Evolutionary conservation across 2,888 invertebrate species (phyloP), one percentile per base, ranked within the genome.

Genomic region (Mythimna pallens): DNA sequence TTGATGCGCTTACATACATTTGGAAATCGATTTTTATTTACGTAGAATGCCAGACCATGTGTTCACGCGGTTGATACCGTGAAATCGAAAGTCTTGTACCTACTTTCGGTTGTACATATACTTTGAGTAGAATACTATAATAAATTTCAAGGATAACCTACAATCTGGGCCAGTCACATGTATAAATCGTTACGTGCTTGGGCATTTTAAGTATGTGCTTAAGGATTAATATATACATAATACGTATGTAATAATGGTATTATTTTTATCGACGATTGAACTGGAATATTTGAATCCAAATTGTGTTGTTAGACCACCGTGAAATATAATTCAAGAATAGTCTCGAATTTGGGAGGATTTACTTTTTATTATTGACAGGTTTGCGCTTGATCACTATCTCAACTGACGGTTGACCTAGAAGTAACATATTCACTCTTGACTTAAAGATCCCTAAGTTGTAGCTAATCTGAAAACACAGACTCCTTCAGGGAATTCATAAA

Each of bases 181-280:
- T 67, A 70, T 79, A 58, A 62, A 83, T 62, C 59, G 20, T 63
- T 74, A 83, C 84, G 84, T 81, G 81, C 40, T n/a, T 62, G 7
- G 20, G 25, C 57, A 50, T n/a, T 0, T 75, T 22, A 55, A 81
- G 65, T 67, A 30, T 54, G 12, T 43, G 34, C 54, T 82, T 82
- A 65, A 74, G 10, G 47, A 54, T 43, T 83, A 55, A 68, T 61
- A 64, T 25, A 66, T 61, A 61, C 40, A n/a, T 12, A 36, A 22
- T 47, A 62, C 66, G 36, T 20, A 3, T 64, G 8, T 20, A 47
- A 17, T 47, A 47, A 63, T 40, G 62, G 67, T 55, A 69, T 64
- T 82, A 72, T 70, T 67, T 83, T 72, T 70, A 80, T 68, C 20
- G 71, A 52, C 54, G 43, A 57, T 66, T 52, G 54, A 17, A 25